Percentiles rank a stretch among this genome's conserved stretches.
These are phyloP conservation scores for Adoxophyes honmai DNA, from an alignment of 1,140 invertebrate genomes.

Conservation along the genomic window DNA sequence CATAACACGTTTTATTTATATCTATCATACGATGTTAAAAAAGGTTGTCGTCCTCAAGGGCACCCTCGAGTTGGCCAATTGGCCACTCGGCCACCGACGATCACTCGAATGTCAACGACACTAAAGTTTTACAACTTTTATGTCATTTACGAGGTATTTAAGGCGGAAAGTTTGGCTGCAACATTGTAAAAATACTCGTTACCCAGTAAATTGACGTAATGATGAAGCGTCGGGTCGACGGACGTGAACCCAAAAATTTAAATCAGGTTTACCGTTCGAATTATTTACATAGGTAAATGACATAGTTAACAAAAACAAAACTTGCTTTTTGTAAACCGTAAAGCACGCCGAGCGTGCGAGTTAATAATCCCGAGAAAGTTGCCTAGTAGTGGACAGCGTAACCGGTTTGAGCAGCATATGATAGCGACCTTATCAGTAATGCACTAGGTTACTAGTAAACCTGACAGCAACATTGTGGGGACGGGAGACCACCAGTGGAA, in stretches of 20 bases:
- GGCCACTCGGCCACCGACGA: slow-evolving; percentile 37
- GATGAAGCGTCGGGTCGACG: too few relatives aligned
- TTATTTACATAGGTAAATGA: too few relatives aligned
- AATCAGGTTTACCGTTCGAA: too few relatives aligned
- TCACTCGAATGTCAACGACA: slow-evolving; percentile 50
- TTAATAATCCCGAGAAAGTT: slow-evolving; percentile 52
- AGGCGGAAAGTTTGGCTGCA: too few relatives aligned
- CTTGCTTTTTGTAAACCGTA: neutral
- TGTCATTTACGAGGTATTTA: slow-evolving; percentile 37
- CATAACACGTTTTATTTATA: too few relatives aligned
- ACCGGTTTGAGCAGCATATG: slow-evolving; percentile 47
- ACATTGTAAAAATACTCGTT: too few relatives aligned
- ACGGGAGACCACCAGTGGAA: slow-evolving; percentile 1
- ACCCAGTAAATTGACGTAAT: too few relatives aligned
- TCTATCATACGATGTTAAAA: neutral
- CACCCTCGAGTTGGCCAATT: too few relatives aligned
- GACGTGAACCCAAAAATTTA: too few relatives aligned
- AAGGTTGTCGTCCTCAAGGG: slow-evolving; percentile 33
- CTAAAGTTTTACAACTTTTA: slow-evolving; percentile 13
- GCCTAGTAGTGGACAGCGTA: slow-evolving; percentile 31
- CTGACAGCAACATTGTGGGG: slow-evolving; percentile 16
- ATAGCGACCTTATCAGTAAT: slow-evolving; percentile 41
- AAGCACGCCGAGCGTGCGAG: slow-evolving; percentile 21
- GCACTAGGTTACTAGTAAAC: slow-evolving; percentile 46
- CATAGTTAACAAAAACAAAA: neutral